Evolutionary conservation across 2,113 vertebrate genomes (phyloP).

Genomic region (Tragelaphus imberbis): DNA sequence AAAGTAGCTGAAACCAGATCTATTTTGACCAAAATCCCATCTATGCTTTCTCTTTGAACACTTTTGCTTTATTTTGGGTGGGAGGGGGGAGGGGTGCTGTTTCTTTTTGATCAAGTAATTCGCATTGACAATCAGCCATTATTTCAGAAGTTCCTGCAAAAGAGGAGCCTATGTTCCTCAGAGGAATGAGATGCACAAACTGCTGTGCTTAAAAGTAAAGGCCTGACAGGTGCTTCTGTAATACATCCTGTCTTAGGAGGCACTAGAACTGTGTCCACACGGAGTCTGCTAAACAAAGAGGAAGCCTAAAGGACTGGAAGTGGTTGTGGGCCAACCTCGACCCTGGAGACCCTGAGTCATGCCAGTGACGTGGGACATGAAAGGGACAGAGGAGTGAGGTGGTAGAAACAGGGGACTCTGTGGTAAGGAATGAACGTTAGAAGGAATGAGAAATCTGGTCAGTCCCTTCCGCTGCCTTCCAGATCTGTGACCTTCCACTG

Average conservation of each 20-base stretch:
- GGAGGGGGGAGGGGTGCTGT: too few species aligned
- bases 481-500: background rate
- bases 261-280: background rate
- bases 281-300: background rate
- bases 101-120: background rate
- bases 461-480: background rate
- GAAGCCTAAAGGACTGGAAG: background rate
- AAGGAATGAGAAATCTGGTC: background rate
- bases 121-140: background rate
- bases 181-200: background rate
- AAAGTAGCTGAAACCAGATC: background rate
- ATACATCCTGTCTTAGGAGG: background rate
- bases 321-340: background rate
- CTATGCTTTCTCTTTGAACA: background rate
- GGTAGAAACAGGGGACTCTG: background rate
- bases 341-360: background rate
- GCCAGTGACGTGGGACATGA: background rate
- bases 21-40: background rate
- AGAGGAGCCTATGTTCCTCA: background rate
- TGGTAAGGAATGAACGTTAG: background rate
- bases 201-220: background rate
- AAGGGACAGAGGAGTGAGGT: fast-evolving
- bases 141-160: background rate
- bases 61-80: background rate
- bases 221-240: background rate